Evolutionary conservation across 2,113 vertebrate species (phyloP).

Genomic region (Spheniscus mendiculus): DNA sequence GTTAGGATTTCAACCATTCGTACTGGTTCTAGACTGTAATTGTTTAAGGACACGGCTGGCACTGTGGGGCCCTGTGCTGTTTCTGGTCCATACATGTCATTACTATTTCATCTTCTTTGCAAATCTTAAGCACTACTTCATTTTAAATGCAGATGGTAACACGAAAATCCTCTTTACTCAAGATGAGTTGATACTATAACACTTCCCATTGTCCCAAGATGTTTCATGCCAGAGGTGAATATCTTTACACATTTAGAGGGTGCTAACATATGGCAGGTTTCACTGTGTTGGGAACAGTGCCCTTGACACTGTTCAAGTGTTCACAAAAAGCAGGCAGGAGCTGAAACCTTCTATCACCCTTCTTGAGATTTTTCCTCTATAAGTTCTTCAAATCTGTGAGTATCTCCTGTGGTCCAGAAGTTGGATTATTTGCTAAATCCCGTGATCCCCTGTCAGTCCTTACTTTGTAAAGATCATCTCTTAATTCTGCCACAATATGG

Average conservation of each 20-base stretch:
- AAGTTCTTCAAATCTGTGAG: neutral
- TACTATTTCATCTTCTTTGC: neutral
- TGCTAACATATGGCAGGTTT: conserved; percentile 13
- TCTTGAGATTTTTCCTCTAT: neutral
- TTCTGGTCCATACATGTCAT: neutral
- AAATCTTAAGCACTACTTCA: neutral
- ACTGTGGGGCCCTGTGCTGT: fast-evolving
- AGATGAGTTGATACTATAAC: neutral
- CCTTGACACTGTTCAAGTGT: conserved; percentile 10
- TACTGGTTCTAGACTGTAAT: neutral
- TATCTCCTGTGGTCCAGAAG: neutral
- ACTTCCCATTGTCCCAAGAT: conserved; percentile 45
- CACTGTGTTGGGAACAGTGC: neutral
- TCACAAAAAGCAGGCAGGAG: neutral
- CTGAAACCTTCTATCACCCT: neutral
- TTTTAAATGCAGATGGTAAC: neutral
- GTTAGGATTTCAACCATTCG: neutral
- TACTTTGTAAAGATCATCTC: neutral
- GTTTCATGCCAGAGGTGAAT: conserved; percentile 53
- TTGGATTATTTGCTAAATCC: neutral
- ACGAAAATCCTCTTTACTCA: neutral
- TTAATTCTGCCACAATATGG: neutral
- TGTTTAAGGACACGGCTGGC: neutral
- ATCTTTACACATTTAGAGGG: conserved; percentile 15
- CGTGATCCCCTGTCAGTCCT: neutral